A percentile compares a stretch with the other conserved stretches of the same genome.
These are phyloP conservation scores for Manis pentadactyla DNA, from an alignment of 2,797 vertebrate genomes.

Conservation along the genomic window DNA sequence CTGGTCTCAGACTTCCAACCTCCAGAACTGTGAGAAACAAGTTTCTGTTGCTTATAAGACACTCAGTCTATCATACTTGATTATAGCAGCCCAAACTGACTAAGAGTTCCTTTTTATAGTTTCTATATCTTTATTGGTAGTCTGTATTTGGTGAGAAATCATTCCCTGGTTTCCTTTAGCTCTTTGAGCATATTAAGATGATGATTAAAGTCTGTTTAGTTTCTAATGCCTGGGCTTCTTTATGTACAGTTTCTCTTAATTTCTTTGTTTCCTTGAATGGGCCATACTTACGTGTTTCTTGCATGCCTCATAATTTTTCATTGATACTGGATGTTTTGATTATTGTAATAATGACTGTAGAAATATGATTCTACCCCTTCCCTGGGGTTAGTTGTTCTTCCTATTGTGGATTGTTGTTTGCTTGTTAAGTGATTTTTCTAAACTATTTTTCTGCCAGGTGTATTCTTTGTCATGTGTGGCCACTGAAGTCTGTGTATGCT, in stretches of 20 bases:
- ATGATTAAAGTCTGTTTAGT: conserved; percentile 3
- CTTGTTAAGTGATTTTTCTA: not conserved
- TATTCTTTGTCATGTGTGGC: not conserved
- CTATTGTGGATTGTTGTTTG: not conserved
- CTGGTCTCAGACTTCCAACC: not conserved
- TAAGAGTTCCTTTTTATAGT: not conserved
- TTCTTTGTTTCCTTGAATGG: not conserved
- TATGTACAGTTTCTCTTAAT: not conserved
- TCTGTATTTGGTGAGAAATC: not conserved
- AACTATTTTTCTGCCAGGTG: not conserved
- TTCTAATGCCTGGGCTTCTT: not conserved
- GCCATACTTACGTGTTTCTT: not conserved
- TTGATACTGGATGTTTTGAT: not conserved
- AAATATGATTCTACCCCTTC: not conserved
- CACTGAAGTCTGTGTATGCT: not conserved
- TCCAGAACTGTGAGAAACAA: not conserved
- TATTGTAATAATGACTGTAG: not conserved
- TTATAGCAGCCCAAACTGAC: not conserved
- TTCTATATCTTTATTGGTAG: not conserved
- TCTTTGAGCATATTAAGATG: not conserved
- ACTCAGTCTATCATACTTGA: not conserved
- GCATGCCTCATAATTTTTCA: not conserved
- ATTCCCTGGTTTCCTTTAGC: not conserved
- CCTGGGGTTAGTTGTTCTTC: not conserved
- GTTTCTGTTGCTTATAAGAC: not conserved